A percentile compares a stretch with the other conserved stretches of the same genome.
Conservation (phyloP, 2,113 vertebrate species). For the Miniopterus natalensis region DNA sequence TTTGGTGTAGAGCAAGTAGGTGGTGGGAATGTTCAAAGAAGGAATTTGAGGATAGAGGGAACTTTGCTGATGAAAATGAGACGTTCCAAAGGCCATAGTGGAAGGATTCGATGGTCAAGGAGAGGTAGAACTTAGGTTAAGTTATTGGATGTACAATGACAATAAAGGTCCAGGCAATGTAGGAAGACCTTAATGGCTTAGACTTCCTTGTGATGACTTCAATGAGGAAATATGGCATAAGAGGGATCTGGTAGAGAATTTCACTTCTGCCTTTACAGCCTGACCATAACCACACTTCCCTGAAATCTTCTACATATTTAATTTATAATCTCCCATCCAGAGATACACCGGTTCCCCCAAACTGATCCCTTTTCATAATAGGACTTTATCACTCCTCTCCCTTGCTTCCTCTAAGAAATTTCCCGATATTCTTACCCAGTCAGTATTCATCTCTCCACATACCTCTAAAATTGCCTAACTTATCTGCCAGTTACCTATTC, state of each 20-base stretch:
- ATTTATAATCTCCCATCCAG: not conserved
- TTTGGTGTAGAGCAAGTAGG: not conserved
- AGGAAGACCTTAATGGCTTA: not conserved
- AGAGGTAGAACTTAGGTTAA: not conserved
- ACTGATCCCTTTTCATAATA: not conserved
- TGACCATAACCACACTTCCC: not conserved
- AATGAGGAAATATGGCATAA: not conserved
- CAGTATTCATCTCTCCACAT: not conserved
- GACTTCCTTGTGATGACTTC: not conserved
- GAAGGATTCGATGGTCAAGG: not conserved
- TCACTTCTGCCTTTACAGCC: not conserved
- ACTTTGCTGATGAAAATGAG: not conserved
- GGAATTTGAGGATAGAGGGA: not conserved
- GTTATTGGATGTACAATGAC: not conserved
- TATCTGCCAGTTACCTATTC: not conserved
- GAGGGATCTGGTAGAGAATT: not conserved
- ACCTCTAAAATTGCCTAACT: not conserved
- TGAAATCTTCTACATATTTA: not conserved
- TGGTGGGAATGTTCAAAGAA: not conserved
- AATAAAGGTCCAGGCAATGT: not conserved
- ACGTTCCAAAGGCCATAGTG: not conserved
- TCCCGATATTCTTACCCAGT: not conserved
- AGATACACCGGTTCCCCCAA: not conserved
- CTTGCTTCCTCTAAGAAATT: not conserved
- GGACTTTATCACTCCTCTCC: not conserved